Base-by-base conservation (phyloP, 2,113 vertebrate genomes). In the Pleuronectes platessa region DNA sequence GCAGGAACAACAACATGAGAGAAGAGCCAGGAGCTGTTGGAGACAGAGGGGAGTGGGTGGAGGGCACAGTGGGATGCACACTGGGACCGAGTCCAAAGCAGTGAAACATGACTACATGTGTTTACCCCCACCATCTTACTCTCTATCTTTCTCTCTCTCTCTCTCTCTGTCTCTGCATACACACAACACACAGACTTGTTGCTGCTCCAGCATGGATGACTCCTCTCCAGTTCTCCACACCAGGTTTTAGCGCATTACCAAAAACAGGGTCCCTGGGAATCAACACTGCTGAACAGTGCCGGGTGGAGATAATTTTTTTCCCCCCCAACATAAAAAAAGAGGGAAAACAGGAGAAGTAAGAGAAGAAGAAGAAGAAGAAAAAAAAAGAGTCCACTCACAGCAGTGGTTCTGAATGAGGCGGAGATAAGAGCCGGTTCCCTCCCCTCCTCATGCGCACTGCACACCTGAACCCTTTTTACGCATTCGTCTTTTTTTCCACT, bases 231-330 rank as follows among this genome's bases (percentile, higher is more conserved):
- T 67, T 67, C n/a, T 90, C 92, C 89, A 85, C 49, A 70, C 92
- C 92, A 86, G 89, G 86, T 92, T 93, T 94, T 94, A 83, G 75
- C 77, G 88, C 73, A 91, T 91, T 86, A 81, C 85, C 82, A 63
- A 76, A 31, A 80, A 84, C 49, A 61, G 68, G 88, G 76, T 82
- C 76, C 86, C 75, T 49, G 77, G 75, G 79, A 89, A 89, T 86
- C 80, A 86, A 80, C 91, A 78, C 55, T 61, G 18, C 78, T 68
- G 37, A 76, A 40, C 59, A 51, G 35, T 67, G 51, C 5, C 74
- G 81, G 71, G 77, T 82, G 79, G 81, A 80, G 78, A 76, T 62
- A 23, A 1, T 58, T 68, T 61, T 76, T 55, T 56, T 56, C 24
- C 18, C 24, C 18, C 24, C 12, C 65, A 12, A 61, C 53, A 40